A percentile compares a stretch with the other conserved stretches of the same genome.
Conservation (phyloP, 2,113 vertebrate species). For the Pteropus alecto region DNA sequence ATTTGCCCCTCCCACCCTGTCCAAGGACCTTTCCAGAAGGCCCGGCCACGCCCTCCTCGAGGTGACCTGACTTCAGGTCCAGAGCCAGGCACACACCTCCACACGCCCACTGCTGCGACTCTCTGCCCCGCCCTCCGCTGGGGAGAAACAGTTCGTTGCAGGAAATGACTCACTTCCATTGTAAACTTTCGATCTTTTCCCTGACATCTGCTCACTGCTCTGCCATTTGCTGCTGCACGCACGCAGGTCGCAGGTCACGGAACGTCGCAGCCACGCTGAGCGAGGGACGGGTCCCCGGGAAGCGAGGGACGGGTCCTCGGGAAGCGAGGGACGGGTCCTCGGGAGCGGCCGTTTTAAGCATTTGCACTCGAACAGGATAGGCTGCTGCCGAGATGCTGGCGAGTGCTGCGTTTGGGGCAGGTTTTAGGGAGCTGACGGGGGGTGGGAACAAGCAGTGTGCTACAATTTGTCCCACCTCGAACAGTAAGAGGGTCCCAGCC, state of each 20-base stretch:
- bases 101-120: too few species aligned
- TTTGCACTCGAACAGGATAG: accelerated
- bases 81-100: accelerated
- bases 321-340: too few species aligned
- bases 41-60: background rate
- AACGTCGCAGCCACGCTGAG: too few species aligned
- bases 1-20: accelerated
- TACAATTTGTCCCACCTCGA: background rate
- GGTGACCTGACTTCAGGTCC: accelerated
- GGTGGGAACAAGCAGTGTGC: accelerated
- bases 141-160: accelerated
- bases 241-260: too few species aligned
- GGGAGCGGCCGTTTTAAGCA: accelerated
- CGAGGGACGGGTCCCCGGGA: too few species aligned
- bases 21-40: background rate
- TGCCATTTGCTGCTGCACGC: accelerated
- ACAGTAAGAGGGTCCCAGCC: background rate
- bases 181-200: accelerated
- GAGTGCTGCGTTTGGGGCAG: accelerated
- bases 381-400: accelerated
- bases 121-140: too few species aligned
- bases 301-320: too few species aligned
- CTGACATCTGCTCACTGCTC: accelerated
- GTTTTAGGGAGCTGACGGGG: background rate
- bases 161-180: accelerated